A percentile compares a stretch with the other conserved stretches of the same genome.
These are phyloP conservation scores for Pseudochaenichthys georgianus DNA, from an alignment of 2,797 vertebrate genomes.

Conservation along the genomic window DNA sequence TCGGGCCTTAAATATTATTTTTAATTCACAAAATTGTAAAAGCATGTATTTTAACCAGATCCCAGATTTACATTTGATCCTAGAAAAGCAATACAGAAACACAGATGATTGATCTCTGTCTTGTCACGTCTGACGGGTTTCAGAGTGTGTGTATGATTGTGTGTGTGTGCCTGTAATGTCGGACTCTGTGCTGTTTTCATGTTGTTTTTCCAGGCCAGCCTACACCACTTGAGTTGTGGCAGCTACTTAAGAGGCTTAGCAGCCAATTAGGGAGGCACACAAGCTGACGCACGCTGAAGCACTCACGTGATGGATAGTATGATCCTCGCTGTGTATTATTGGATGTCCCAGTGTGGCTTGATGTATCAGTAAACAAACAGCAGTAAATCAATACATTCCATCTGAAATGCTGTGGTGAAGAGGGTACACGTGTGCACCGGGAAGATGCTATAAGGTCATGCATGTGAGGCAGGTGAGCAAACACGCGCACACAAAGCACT, in stretches of 20 bases:
- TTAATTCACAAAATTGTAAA: not conserved
- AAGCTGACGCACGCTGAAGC: conserved; percentile 67
- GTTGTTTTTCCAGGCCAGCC: conserved; percentile 75
- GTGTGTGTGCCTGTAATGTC: conserved; percentile 28
- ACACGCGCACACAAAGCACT: conserved; percentile 46
- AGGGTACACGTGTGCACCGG: not conserved
- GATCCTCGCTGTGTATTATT: conserved; percentile 67
- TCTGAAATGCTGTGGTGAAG: conserved; percentile 31
- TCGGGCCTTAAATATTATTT: not conserved
- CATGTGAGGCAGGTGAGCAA: conserved; percentile 61
- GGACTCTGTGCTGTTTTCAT: conserved; percentile 47
- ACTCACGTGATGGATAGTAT: conserved; percentile 71
- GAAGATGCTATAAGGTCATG: conserved; percentile 15
- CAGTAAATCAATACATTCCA: conserved; percentile 50
- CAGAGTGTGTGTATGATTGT: conserved; percentile 31
- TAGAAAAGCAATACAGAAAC: not conserved
- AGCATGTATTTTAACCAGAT: not conserved
- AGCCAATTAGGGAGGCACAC: conserved; percentile 78
- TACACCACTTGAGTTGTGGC: conserved; percentile 58
- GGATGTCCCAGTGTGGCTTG: conserved; percentile 53
- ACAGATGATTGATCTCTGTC: conserved; percentile 13
- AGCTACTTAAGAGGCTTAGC: conserved; percentile 82
- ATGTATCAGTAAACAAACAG: conserved; percentile 53
- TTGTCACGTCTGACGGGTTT: conserved; percentile 7
- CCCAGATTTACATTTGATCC: not conserved